Evolutionary conservation across 2,113 vertebrate genomes (phyloP), one percentile per base, ranked within the genome.

Genomic region (Carlito syrichta): DNA sequence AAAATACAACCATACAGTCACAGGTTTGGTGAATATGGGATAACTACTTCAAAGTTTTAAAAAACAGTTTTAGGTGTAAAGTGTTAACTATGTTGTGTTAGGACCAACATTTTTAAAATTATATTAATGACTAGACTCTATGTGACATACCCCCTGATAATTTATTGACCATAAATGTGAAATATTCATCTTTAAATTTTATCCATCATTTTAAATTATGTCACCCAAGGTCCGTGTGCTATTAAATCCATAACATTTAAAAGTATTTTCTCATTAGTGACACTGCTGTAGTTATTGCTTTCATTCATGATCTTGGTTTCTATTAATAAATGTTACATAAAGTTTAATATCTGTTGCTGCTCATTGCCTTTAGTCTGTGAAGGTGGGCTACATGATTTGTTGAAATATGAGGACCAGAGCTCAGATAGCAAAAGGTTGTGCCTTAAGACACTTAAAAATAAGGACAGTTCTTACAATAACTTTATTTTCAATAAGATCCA

Each of bases 251-350:
- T 97, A 96, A 82, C 89, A 89, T 89, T 97, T 95, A 96, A 95
- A 98, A 93, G 92, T 97, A 97, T 97, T 97, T 96, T 94, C 96
- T 96, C 95, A 97, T 97, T 97, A 97, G 96, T 94, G 96, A 94
- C 94, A 96, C 74, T 86, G 68, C 66, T 69, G 2, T 90, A 87
- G 96, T 95, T 95, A 96, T 71, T 94, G 74, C 86, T 95, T 94
- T 95, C 94, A 91, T 95, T 91, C 93, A 83, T 87, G 96, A 91
- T 93, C 69, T 66, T 97, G 82, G 86, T 84, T 97, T 95, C 66
- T 87, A 93, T 94, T 97, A 97, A 98, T 96, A 96, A 97, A 96
- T 95, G 91, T 95, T 96, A 95, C 60, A 86, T 86, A 96, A 96
- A 97, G 91, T 95, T 97, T 95, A 98, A 93, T 97, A 93, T 97